phyloP scores from a whole-genome alignment of 2,888 invertebrate species.

The Hermaeophaga mercurialis region DNA sequence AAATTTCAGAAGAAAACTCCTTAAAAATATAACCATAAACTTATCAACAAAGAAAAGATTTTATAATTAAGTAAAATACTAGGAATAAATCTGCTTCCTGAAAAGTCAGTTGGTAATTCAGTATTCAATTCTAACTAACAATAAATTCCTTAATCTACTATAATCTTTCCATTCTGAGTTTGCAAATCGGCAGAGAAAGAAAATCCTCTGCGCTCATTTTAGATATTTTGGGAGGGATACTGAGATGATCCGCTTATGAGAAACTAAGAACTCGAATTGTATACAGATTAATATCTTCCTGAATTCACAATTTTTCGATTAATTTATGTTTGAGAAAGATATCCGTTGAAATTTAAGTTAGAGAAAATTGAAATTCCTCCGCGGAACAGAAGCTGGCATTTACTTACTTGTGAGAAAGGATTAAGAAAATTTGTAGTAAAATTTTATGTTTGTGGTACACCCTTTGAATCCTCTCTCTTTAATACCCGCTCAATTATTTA shows the following conservation, averaged over 20 bases:
- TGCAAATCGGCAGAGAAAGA: conserved; percentile 11
- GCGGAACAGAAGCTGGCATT: background rate
- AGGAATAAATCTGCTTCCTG: background rate
- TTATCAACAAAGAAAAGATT: too few relatives aligned
- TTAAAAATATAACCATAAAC: too few relatives aligned
- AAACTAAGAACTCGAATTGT: conserved; percentile 18
- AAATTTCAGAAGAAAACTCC: too few relatives aligned
- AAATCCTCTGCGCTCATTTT: conserved; percentile 7
- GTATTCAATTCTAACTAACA: conserved; percentile 18
- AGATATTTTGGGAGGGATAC: conserved; percentile 5
- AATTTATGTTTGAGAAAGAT: conserved; percentile 16
- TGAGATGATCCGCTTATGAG: conserved; percentile 17
- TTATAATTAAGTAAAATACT: background rate
- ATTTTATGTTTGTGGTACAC: background rate
- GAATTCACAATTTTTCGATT: conserved; percentile 23
- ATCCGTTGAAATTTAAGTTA: conserved; percentile 8
- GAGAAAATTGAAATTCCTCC: conserved; percentile 11
- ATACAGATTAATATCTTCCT: conserved; percentile 13
- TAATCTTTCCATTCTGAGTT: conserved; percentile 13
- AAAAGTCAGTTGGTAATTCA: conserved; percentile 2
- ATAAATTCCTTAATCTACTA: conserved; percentile 12
- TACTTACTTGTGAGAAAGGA: background rate
- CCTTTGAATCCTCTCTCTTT: too few relatives aligned
- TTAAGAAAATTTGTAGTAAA: background rate
- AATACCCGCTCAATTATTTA: background rate